Percentiles rank a stretch among this genome's conserved stretches.
Conservation (phyloP, 2,888 invertebrate genomes). For the Parnassius glacialis region DNA sequence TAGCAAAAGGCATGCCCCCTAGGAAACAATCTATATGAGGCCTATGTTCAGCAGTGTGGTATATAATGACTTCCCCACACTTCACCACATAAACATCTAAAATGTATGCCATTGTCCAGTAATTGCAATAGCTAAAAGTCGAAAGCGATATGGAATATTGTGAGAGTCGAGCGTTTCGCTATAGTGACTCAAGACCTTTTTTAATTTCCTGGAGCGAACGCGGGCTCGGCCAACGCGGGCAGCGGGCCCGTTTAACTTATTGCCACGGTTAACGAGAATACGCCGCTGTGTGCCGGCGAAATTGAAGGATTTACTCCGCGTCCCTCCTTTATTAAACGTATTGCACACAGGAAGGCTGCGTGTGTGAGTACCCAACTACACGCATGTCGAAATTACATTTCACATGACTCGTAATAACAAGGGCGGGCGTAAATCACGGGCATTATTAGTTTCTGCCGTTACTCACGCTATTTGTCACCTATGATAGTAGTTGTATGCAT, state of each 20-base stretch:
- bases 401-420: constrained; percentile 81
- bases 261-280: constrained; percentile 80
- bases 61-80: too few species aligned
- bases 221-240: constrained; percentile 44
- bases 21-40: too few species aligned
- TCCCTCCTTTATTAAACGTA: constrained; percentile 81
- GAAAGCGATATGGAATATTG: constrained; percentile 27
- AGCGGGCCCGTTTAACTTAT: constrained; percentile 77
- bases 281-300: constrained; percentile 79
- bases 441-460: constrained; percentile 79
- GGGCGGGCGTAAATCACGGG: constrained; percentile 78
- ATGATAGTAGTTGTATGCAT: constrained; percentile 52
- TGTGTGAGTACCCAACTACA: constrained; percentile 55
- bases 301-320: constrained; percentile 81
- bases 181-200: constrained; percentile 64
- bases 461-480: constrained; percentile 71
- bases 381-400: constrained; percentile 79
- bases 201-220: constrained; percentile 67
- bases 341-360: constrained; percentile 66
- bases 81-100: too few species aligned
- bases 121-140: too few species aligned
- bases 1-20: too few species aligned
- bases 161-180: constrained; percentile 37
- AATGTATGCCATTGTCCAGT: too few species aligned
- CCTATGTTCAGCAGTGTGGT: too few species aligned